Evolutionary conservation across 2,113 vertebrate species (phyloP), one percentile per base, ranked within the genome.

Genomic region (Triplophysa dalaica): DNA sequence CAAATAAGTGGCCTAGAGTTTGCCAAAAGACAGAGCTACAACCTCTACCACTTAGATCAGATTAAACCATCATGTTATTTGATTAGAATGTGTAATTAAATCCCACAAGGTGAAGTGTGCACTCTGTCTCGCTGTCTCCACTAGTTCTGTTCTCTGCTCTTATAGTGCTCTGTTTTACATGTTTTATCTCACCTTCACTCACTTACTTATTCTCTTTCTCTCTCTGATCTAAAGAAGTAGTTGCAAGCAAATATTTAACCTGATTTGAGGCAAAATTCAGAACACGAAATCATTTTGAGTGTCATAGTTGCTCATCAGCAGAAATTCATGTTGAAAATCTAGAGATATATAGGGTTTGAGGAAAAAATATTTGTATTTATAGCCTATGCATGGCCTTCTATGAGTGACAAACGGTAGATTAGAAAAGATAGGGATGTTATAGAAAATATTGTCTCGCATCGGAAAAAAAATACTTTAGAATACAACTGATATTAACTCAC

Each of bases 61-160:
- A 66, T 87, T 60, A 60, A 88, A 82, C 43, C 82, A 86, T 83
- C 16, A 13, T 13, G 60, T 85, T 84, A 89, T 84, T 58, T 58
- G 80, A 77, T 88, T 85, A 79, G 29, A 63, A 41, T 38, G 26
- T 56, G 16, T 87, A 88, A 88, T 89, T 76, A 87, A 86, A 89
- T 84, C 84, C 82, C 24, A 41, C 75, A 82, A 79, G 80, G 82
- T 85, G 74, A 84, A 80, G 52, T 33, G 17, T 82, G 43, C 80
- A 83, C 86, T 83, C 73, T 43, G 74, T 74, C 81, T 62, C 29
- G 19, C 52, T 22, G 11, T 80, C 69, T 80, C 41, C 75, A 24
- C 52, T 54, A 52, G 58, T 38, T 68, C 43, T 50, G 7, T n/a
- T 24, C 50, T 41, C 29, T 50, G 48, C 48, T 16, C 33, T 38